A percentile compares a stretch with the other conserved stretches of the same genome.
phyloP scores from a whole-genome alignment of 2,797 vertebrate genomes.

The Molothrus ater region DNA sequence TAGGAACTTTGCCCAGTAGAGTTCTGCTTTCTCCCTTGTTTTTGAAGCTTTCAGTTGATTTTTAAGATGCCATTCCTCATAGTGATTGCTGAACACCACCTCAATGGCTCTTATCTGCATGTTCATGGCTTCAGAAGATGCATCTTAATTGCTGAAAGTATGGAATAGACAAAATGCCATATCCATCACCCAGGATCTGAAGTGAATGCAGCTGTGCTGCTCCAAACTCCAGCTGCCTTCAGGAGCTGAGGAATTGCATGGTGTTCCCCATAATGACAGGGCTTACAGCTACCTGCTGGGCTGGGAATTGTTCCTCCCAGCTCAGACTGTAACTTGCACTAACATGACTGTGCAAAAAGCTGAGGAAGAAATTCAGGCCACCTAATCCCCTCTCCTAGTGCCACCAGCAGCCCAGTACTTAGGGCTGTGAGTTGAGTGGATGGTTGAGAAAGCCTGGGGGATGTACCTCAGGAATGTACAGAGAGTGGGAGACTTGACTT shows the following conservation, averaged over 20 bases:
- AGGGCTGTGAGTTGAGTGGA: neutral
- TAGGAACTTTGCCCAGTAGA: neutral
- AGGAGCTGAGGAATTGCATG: neutral
- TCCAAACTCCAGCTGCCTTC: neutral
- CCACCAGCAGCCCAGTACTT: neutral
- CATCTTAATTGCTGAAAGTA: neutral
- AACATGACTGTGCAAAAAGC: neutral
- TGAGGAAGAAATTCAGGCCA: neutral
- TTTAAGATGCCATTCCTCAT: neutral
- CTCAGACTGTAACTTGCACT: neutral
- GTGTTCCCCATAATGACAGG: neutral
- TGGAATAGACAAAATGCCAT: neutral
- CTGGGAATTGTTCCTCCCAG: neutral
- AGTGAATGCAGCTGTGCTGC: neutral
- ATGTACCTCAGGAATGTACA: too few species aligned
- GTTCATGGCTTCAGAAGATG: neutral
- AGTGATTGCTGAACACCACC: neutral
- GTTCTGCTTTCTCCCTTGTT: neutral
- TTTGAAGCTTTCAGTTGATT: neutral
- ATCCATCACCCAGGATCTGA: neutral
- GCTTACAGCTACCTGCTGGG: neutral
- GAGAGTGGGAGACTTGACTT: neutral
- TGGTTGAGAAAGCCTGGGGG: neutral
- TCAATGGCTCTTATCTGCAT: neutral
- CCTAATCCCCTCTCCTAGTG: neutral